Conservation (phyloP, 2,888 invertebrate genomes). For the Caenorhabditis sp. region DNA sequence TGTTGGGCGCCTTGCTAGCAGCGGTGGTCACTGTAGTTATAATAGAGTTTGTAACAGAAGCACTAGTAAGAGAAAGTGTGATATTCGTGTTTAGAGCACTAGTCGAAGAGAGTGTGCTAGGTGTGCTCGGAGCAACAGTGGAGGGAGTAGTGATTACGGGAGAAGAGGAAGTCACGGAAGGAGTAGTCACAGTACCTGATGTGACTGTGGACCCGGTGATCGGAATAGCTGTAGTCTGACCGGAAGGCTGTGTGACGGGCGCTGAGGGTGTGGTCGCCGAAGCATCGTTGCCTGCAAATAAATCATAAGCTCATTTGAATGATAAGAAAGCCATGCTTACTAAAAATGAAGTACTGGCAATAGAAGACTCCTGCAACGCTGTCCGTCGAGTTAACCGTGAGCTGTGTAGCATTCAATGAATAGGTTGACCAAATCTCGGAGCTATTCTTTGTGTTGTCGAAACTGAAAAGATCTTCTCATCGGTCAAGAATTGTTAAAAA, state of each 20-base stretch:
- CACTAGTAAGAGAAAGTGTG: no score
- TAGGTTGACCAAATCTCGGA: background rate
- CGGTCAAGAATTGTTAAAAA: no score
- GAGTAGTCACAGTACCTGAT: background rate
- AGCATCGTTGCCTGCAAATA: background rate
- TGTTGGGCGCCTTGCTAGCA: background rate
- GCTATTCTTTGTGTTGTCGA: background rate
- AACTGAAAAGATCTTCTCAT: background rate
- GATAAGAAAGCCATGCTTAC: background rate
- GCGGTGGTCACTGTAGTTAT: background rate
- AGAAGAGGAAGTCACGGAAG: background rate
- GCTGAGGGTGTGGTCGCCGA: background rate
- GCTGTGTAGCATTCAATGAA: background rate
- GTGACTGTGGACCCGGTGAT: background rate
- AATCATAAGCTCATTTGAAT: background rate
- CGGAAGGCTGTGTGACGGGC: background rate
- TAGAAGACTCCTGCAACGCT: background rate
- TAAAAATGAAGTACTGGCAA: conserved; percentile 1
- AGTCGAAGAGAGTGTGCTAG: no score
- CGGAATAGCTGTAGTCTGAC: background rate
- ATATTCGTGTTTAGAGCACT: no score
- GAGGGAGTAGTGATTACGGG: background rate
- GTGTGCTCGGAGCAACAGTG: background rate
- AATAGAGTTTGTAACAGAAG: no score
- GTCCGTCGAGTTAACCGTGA: background rate